phyloP scores from a whole-genome alignment of 2,888 invertebrate species.

The Clitarchus hookeri region DNA sequence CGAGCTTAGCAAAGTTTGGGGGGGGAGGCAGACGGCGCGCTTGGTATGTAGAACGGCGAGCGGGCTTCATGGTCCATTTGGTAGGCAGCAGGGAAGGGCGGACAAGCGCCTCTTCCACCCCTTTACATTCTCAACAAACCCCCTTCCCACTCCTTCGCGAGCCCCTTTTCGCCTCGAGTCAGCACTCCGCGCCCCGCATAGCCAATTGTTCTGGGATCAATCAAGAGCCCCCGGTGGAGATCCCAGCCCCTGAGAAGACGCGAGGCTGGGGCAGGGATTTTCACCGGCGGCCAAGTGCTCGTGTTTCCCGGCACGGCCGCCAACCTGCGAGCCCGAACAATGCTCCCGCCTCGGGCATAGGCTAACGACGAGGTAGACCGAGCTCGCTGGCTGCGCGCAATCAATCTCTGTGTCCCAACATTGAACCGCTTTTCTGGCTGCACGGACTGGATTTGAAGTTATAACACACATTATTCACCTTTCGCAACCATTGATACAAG shows the following conservation, averaged over 20 bases:
- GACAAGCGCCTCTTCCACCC: background rate
- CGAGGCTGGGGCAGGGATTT: background rate
- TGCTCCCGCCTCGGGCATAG: too few relatives aligned
- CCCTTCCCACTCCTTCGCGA: background rate
- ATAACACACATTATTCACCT: too few relatives aligned
- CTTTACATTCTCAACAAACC: background rate
- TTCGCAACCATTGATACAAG: too few relatives aligned
- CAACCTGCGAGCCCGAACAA: background rate
- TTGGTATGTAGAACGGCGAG: background rate
- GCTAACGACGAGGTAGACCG: too few relatives aligned
- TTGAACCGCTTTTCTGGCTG: too few relatives aligned
- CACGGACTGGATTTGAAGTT: too few relatives aligned
- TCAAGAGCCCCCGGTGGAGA: background rate
- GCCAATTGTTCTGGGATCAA: slow-evolving; percentile 14
- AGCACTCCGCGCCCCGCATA: background rate
- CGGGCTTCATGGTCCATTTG: slow-evolving; percentile 14
- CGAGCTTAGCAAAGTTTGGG: background rate
- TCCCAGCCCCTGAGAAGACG: background rate
- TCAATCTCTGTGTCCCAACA: too few relatives aligned
- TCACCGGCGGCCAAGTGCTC: background rate
- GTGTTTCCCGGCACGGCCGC: background rate
- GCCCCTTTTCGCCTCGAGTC: background rate
- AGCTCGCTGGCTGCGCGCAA: too few relatives aligned
- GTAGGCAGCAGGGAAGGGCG: background rate
- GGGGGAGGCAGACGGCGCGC: background rate